Evolutionary conservation across 2,113 vertebrate species (phyloP).

Genomic region (Salminus brasiliensis): DNA sequence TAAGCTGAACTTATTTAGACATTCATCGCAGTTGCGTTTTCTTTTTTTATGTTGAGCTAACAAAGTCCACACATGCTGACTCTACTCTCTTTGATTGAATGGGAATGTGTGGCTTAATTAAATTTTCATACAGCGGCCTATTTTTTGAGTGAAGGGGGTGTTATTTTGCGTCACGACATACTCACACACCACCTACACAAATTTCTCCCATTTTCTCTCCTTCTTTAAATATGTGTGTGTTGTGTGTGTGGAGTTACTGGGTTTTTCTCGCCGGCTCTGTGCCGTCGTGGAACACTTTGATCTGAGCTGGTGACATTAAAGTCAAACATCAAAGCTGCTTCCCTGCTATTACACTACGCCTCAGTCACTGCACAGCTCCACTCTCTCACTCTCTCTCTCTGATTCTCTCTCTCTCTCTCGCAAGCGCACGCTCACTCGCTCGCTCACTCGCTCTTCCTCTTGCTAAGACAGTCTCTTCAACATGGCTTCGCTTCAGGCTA

Average conservation of each 20-base stretch:
- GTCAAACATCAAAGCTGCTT: constrained; percentile 32
- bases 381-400: constrained; percentile 10
- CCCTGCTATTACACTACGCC: constrained; percentile 19
- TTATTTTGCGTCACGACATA: background rate
- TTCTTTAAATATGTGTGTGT: background rate
- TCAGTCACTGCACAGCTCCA: background rate
- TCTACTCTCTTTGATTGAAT: no score
- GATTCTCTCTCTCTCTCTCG: background rate
- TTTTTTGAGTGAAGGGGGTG: background rate
- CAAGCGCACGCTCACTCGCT: background rate
- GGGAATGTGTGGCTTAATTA: no score
- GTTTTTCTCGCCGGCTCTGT: background rate
- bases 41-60: background rate
- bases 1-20: no score
- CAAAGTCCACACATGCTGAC: no score
- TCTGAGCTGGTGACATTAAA: constrained; percentile 24
- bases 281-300: constrained; percentile 9
- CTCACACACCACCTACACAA: background rate
- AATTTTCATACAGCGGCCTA: background rate
- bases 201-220: constrained; percentile 22
- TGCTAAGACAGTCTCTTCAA: constrained; percentile 7
- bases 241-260: background rate
- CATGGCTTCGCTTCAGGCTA: background rate
- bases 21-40: background rate
- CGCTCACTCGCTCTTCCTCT: background rate